Evolutionary conservation across 2,888 invertebrate species (phyloP).

Genomic region (Parascotia fuliginaria): DNA sequence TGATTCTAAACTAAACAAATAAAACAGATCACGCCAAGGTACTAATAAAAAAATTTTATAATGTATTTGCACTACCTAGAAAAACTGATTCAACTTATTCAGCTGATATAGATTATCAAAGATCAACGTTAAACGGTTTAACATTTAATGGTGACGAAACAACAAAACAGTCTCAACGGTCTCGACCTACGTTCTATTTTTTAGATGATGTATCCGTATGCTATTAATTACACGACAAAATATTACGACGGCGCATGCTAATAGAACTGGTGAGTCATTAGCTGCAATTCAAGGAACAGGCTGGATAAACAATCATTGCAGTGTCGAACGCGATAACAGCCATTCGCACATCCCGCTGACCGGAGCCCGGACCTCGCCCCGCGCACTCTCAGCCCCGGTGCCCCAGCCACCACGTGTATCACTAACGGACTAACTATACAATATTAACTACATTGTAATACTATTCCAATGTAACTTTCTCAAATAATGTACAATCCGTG

Average conservation of each 20-base stretch:
- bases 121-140: not conserved
- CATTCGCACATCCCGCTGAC: conserved; percentile 81
- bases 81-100: too few species aligned
- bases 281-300: conserved; percentile 83
- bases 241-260: conserved; percentile 59
- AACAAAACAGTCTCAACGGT: not conserved
- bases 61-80: too few species aligned
- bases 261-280: conserved; percentile 78
- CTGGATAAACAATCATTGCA: conserved; percentile 85
- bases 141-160: not conserved
- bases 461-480: not conserved
- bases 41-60: too few species aligned
- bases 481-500: not conserved
- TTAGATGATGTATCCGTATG: conserved; percentile 10
- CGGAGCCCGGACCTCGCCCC: conserved; percentile 17
- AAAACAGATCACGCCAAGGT: too few species aligned
- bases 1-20: too few species aligned
- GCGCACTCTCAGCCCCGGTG: conserved; percentile 21
- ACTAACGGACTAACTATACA: conserved; percentile 3
- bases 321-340: conserved; percentile 81
- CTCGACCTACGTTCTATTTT: not conserved
- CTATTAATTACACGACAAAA: conserved; percentile 37
- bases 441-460: not conserved
- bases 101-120: too few species aligned
- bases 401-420: conserved; percentile 52